These are phyloP conservation scores for Iguana delicatissima DNA, from an alignment of 2,797 vertebrate genomes.

Conservation along the genomic window DNA sequence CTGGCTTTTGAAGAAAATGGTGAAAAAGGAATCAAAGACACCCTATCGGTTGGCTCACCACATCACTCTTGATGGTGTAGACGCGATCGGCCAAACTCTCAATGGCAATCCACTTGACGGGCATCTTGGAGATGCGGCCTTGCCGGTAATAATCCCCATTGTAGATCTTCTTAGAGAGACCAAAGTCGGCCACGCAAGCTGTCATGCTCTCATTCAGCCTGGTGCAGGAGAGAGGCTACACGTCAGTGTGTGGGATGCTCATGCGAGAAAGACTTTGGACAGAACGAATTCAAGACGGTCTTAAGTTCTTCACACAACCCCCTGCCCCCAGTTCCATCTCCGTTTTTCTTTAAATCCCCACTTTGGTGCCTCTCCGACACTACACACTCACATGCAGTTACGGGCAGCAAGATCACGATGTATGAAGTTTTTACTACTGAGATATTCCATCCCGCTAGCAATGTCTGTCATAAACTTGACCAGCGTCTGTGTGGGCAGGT, in stretches of 20 bases:
- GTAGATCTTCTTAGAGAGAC: conserved; percentile 95
- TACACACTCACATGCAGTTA: conserved; percentile 90
- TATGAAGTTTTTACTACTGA: conserved; percentile 91
- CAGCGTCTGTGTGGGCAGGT: conserved; percentile 90
- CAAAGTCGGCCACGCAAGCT: conserved; percentile 93
- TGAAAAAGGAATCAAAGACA: neutral
- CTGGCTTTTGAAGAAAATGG: neutral
- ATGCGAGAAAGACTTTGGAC: neutral
- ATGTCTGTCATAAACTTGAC: conserved; percentile 95
- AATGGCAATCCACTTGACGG: conserved; percentile 95
- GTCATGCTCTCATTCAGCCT: conserved; percentile 97
- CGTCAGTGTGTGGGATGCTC: neutral
- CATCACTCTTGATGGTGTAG: conserved; percentile 94
- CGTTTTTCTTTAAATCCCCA: neutral
- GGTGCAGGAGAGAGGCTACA: neutral
- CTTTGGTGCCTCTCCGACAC: fast-evolving
- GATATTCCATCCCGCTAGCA: conserved; percentile 92
- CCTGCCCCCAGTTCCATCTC: neutral
- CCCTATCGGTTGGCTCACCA: conserved; percentile 79
- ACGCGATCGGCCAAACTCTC: conserved; percentile 93
- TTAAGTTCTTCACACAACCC: neutral
- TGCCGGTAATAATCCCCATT: conserved; percentile 95
- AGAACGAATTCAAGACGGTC: neutral
- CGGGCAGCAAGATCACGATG: conserved; percentile 92
- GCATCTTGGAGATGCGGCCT: conserved; percentile 94